Conservation (phyloP, 2,888 invertebrate genomes). For the Xestia xanthographa region DNA sequence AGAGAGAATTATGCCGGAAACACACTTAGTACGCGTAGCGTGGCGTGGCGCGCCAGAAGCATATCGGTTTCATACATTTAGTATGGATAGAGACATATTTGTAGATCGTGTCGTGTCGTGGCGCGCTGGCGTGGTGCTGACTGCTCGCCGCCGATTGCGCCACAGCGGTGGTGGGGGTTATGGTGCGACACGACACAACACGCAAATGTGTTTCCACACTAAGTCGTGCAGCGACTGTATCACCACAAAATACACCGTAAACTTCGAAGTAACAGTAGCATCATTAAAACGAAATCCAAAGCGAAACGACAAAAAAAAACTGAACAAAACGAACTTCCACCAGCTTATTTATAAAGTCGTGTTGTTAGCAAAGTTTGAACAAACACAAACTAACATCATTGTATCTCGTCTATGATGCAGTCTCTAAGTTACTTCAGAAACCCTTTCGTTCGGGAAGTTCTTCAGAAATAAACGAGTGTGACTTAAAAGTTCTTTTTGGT, state of each 20-base stretch:
- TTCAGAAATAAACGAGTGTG: constrained; percentile 65
- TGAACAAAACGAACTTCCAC: constrained; percentile 25
- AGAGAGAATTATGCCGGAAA: too few relatives aligned
- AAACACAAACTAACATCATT: constrained; percentile 41
- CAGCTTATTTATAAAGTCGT: constrained; percentile 54
- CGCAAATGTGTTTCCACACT: too few relatives aligned
- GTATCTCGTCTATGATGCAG: constrained; percentile 50
- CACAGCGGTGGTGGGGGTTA: too few relatives aligned
- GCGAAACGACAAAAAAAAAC: neutral
- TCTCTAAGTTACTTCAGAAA: constrained; percentile 49
- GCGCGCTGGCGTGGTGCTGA: too few relatives aligned
- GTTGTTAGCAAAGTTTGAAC: constrained; percentile 45
- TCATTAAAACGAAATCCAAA: constrained; percentile 19
- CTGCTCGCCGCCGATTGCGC: too few relatives aligned
- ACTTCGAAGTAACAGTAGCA: neutral
- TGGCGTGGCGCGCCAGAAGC: too few relatives aligned
- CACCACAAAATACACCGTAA: neutral
- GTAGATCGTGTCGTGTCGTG: too few relatives aligned
- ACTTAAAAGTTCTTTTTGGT: constrained; percentile 66
- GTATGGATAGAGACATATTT: too few relatives aligned
- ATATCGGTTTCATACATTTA: too few relatives aligned
- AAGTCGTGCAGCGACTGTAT: too few relatives aligned
- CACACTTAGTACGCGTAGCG: too few relatives aligned
- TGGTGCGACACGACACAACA: too few relatives aligned
- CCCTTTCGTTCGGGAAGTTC: constrained; percentile 55